These are phyloP conservation scores for Colistium nudipinnis DNA, from an alignment of 2,113 vertebrate genomes.

Conservation along the genomic window DNA sequence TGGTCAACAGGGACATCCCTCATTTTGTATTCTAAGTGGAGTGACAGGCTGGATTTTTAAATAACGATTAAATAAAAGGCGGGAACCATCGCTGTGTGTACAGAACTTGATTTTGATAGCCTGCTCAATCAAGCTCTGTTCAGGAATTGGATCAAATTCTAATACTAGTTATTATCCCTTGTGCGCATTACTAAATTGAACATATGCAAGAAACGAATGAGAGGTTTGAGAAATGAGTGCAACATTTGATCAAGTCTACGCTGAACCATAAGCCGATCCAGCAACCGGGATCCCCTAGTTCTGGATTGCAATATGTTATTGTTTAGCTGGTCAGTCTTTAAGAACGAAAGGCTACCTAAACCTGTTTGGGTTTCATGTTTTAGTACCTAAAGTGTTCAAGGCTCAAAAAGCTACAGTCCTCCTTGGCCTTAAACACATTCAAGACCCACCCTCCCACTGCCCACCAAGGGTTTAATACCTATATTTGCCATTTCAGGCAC, in stretches of 20 bases:
- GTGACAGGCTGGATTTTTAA: slow-evolving; percentile 35
- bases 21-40: slow-evolving; percentile 41
- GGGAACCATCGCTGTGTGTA: slow-evolving; percentile 33
- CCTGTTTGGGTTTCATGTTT: too few species aligned
- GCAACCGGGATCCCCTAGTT: slow-evolving; percentile 3
- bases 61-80: slow-evolving; percentile 48
- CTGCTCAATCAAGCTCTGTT: slow-evolving; percentile 14
- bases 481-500: slow-evolving; percentile 94
- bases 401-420: neutral
- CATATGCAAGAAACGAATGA: slow-evolving; percentile 1
- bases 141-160: slow-evolving; percentile 18
- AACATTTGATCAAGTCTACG: slow-evolving; percentile 2
- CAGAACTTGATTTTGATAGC: slow-evolving; percentile 29
- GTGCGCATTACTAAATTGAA: slow-evolving; percentile 16
- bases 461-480: slow-evolving; percentile 65
- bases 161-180: slow-evolving; percentile 18
- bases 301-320: slow-evolving; percentile 20
- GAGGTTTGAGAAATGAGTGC: slow-evolving; percentile 1
- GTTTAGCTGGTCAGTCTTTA: slow-evolving; percentile 27
- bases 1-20: slow-evolving; percentile 59
- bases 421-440: neutral
- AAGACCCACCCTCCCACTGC: neutral
- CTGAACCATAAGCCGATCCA: neutral
- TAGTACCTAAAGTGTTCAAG: too few species aligned
- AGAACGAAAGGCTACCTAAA: slow-evolving; percentile 2